phyloP scores from a whole-genome alignment of 2,888 invertebrate genomes.

The Meandrusa payeni region DNA sequence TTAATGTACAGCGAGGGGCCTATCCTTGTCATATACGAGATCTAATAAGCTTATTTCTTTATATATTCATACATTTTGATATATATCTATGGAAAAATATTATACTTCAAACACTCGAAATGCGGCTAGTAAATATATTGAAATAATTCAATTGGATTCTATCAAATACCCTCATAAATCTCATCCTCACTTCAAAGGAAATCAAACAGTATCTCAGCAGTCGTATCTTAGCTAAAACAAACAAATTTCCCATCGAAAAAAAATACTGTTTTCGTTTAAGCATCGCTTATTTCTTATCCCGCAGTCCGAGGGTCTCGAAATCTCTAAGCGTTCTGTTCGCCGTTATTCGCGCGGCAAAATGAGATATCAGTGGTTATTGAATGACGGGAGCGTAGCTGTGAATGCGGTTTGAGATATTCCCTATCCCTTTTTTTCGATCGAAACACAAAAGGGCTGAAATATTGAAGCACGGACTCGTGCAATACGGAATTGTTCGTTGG shows the following conservation, averaged over 20 bases:
- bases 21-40: too few relatives aligned
- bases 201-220: not conserved
- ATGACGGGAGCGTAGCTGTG: conserved; percentile 58
- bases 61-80: too few relatives aligned
- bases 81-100: too few relatives aligned
- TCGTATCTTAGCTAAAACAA: not conserved
- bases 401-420: conserved; percentile 47
- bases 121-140: too few relatives aligned
- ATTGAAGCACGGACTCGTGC: conserved; percentile 39
- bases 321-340: conserved; percentile 57
- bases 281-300: conserved; percentile 39
- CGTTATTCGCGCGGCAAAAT: conserved; percentile 68
- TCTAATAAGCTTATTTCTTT: too few relatives aligned
- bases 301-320: conserved; percentile 41
- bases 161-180: not conserved
- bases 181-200: not conserved
- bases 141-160: too few relatives aligned
- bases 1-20: too few relatives aligned
- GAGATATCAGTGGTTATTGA: conserved; percentile 77
- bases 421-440: conserved; percentile 38
- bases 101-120: too few relatives aligned
- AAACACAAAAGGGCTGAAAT: conserved; percentile 43
- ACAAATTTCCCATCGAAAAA: conserved; percentile 2
- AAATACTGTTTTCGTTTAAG: conserved; percentile 8
- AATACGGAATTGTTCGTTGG: conserved; percentile 43